These are phyloP conservation scores for Ectropis grisescens DNA, from an alignment of 1,140 invertebrate genomes.

Conservation along the genomic window DNA sequence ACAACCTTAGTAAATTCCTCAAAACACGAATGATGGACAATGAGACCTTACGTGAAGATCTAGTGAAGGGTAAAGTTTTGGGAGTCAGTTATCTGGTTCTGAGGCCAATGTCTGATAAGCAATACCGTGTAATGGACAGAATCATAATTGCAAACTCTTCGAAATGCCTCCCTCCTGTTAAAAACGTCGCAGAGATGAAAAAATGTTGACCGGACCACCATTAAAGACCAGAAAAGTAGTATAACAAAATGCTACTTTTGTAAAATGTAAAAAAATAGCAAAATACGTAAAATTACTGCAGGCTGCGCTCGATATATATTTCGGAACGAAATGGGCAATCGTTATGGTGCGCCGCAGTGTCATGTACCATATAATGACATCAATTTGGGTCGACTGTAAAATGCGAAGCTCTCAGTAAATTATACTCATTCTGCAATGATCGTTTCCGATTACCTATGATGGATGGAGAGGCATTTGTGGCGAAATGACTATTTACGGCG, in stretches of 20 bases:
- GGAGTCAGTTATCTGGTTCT: slow-evolving; percentile 43
- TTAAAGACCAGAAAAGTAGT: slow-evolving; percentile 22
- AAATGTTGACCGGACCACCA: slow-evolving; percentile 20
- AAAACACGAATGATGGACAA: slow-evolving; percentile 44
- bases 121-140: slow-evolving; percentile 42
- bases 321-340: slow-evolving; percentile 18
- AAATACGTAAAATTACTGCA: slow-evolving; percentile 4
- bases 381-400: slow-evolving; percentile 48
- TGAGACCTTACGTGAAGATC: slow-evolving; percentile 30
- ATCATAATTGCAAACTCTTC: slow-evolving; percentile 29
- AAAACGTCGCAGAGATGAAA: slow-evolving; percentile 36
- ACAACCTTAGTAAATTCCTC: slow-evolving; percentile 34
- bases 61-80: slow-evolving; percentile 41
- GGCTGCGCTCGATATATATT: too few relatives aligned
- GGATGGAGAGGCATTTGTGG: slow-evolving; percentile 22
- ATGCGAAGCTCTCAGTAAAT: slow-evolving; percentile 45
- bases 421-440: slow-evolving; percentile 60
- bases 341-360: slow-evolving; percentile 35
- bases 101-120: slow-evolving; percentile 37
- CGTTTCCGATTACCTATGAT: slow-evolving; percentile 59
- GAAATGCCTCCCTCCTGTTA: slow-evolving; percentile 25
- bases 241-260: too few relatives aligned
- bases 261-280: slow-evolving; percentile 5
- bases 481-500: slow-evolving; percentile 11
- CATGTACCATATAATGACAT: slow-evolving; percentile 38